Base-by-base conservation (phyloP, 2,797 vertebrate genomes). In the Tympanoctomys barrerae region DNA sequence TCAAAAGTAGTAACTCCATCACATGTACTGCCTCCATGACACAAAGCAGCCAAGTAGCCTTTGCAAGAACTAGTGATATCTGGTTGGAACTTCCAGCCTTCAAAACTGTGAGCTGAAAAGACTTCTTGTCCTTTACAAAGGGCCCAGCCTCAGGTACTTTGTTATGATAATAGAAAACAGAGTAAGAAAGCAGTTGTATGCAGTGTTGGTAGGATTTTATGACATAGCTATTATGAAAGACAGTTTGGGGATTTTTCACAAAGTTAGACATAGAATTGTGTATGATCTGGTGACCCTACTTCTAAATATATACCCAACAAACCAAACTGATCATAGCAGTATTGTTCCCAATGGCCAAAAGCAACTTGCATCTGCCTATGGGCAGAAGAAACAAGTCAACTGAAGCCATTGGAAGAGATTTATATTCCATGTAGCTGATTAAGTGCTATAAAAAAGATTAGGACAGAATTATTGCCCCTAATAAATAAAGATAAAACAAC, bases 401-500 rank as follows among this genome's bases (percentile, higher is more conserved):
- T 1, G 36, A 90, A 79, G 52, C 46, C 66, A 46, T 46, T 49
- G 21, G 70, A 75, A 79, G 68, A 87, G 79, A 68, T 57, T 61
- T 64, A 4, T 13, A 8, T 3, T 62, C 68, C 33, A 8, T 49
- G 1, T 79, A 66, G 79, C 57, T 94, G 81, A 96, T 86, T 91
- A 91, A 90, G 36, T 62, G 52, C 78, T 31, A 4, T 28, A 21
- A 28, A 77, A 57, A 78, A 93, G 71, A 95, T 87, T 86, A 95
- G 64, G 81, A 80, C 62, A 21, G 78, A 94, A 94, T 93, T 95
- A 95, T 66, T 62, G 68, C 62, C 52, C 18, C 81, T 90, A 80
- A 94, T 93, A 96, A 96, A 95, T 96, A 88, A 90, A 71, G 71
- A 83, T 61, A 82, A 90, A 91, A 96, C 94, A 96, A 82, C 71